Evolutionary conservation across 2,797 vertebrate genomes (phyloP).

Genomic region (Catharus ustulatus): DNA sequence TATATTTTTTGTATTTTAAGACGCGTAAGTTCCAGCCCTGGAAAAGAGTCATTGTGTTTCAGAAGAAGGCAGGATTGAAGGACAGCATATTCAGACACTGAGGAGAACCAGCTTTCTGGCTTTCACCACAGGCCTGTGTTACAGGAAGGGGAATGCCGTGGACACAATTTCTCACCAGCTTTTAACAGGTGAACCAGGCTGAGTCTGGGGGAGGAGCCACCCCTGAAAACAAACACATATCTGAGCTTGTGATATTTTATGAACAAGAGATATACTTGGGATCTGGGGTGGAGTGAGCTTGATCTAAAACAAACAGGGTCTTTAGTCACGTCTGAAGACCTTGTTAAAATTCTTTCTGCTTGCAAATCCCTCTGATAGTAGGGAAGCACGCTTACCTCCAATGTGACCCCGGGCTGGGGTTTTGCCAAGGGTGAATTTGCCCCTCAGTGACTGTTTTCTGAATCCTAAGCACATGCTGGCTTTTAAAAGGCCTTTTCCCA

Average conservation of each 20-base stretch:
- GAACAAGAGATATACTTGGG: neutral
- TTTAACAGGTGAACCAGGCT: slow-evolving; percentile 51
- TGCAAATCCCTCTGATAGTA: slow-evolving; percentile 52
- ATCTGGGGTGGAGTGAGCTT: slow-evolving; percentile 11
- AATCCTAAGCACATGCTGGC: neutral
- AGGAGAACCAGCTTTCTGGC: slow-evolving; percentile 3
- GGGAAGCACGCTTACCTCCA: slow-evolving; percentile 43
- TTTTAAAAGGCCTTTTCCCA: slow-evolving; percentile 26
- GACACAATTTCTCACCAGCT: slow-evolving; percentile 9
- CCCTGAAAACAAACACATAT: neutral
- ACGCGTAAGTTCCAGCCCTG: neutral
- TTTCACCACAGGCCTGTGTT: neutral
- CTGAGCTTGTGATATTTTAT: neutral
- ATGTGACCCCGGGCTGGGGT: neutral
- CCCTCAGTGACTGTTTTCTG: slow-evolving; percentile 42
- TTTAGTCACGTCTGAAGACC: slow-evolving; percentile 52
- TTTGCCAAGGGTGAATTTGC: slow-evolving; percentile 35
- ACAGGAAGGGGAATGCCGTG: neutral
- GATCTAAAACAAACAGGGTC: slow-evolving; percentile 46
- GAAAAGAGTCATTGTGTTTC: neutral
- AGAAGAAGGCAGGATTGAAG: slow-evolving; percentile 10
- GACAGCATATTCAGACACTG: neutral
- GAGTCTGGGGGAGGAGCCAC: neutral
- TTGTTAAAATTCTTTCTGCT: slow-evolving; percentile 68
- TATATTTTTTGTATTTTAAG: neutral